A percentile compares a stretch with the other conserved stretches of the same genome.
phyloP scores from a whole-genome alignment of 2,113 vertebrate genomes.

The Solea solea region DNA sequence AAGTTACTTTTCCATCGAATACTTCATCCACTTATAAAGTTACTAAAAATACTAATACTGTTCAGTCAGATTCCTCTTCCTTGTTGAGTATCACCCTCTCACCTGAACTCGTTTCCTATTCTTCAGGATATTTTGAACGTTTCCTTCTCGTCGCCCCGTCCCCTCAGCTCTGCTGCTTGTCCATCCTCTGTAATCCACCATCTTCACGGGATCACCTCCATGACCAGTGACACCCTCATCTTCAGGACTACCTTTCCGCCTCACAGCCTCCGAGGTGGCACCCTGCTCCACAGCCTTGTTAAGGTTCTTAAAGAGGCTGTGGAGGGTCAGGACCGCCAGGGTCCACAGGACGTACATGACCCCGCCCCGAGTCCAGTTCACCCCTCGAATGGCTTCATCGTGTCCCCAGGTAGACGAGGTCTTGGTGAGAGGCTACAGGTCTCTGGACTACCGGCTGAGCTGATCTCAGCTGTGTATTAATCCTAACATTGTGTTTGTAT shows the following conservation, averaged over 20 bases:
- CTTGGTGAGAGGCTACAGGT: neutral
- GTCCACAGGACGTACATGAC: slow-evolving; percentile 78
- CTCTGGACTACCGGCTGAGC: neutral
- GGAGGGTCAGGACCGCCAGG: slow-evolving; percentile 72
- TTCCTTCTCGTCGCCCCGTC: neutral
- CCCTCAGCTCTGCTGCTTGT: neutral
- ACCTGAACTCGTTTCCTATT: slow-evolving; percentile 56
- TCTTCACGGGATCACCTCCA: neutral
- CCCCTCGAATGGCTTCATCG: neutral
- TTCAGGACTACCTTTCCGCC: neutral
- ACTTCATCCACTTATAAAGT: no score
- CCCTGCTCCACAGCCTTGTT: neutral
- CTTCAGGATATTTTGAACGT: neutral
- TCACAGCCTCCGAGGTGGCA: neutral
- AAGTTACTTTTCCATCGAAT: no score
- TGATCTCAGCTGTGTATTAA: slow-evolving; percentile 14
- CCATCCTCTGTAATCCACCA: neutral
- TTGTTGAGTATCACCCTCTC: slow-evolving; percentile 19
- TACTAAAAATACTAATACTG: no score
- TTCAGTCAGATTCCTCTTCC: no score
- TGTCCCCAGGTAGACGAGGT: neutral
- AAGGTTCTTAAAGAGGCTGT: slow-evolving; percentile 66
- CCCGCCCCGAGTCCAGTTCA: neutral
- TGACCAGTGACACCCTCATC: neutral
- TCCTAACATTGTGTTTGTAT: slow-evolving; percentile 4